These are phyloP conservation scores for Hoplodrina ambigua DNA, from an alignment of 2,888 invertebrate genomes.

Conservation along the genomic window DNA sequence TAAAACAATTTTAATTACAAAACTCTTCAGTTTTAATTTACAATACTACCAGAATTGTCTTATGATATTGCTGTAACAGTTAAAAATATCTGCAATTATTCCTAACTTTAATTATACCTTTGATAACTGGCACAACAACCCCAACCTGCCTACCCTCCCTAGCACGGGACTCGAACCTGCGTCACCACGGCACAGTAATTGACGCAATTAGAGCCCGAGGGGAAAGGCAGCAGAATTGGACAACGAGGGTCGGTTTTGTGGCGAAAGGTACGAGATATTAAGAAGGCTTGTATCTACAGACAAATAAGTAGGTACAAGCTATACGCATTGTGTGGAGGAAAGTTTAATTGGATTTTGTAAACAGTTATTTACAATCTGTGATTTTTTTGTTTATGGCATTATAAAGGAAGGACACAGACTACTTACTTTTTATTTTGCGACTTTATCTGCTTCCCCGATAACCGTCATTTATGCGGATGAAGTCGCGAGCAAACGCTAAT, in stretches of 20 bases:
- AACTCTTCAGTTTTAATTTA: background rate
- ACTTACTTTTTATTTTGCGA: too few relatives aligned
- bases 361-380: background rate
- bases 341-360: constrained; percentile 18
- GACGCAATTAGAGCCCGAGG: constrained; percentile 78
- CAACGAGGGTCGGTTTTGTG: constrained; percentile 64
- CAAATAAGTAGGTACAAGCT: constrained; percentile 6
- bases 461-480: too few relatives aligned
- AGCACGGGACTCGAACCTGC: constrained; percentile 54
- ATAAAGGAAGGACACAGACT: too few relatives aligned
- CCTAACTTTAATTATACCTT: constrained; percentile 11
- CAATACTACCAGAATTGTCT: background rate
- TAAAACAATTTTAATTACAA: background rate
- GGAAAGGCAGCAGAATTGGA: constrained; percentile 65
- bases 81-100: background rate
- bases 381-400: too few relatives aligned
- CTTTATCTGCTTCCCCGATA: too few relatives aligned
- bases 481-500: too few relatives aligned
- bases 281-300: constrained; percentile 15
- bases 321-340: background rate
- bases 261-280: constrained; percentile 63
- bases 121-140: constrained; percentile 19
- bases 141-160: constrained; percentile 14
- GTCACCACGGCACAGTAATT: constrained; percentile 72
- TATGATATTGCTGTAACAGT: background rate